Evolutionary conservation across 1,140 invertebrate species (phyloP).

Genomic region (Pectinophora gossypiella): DNA sequence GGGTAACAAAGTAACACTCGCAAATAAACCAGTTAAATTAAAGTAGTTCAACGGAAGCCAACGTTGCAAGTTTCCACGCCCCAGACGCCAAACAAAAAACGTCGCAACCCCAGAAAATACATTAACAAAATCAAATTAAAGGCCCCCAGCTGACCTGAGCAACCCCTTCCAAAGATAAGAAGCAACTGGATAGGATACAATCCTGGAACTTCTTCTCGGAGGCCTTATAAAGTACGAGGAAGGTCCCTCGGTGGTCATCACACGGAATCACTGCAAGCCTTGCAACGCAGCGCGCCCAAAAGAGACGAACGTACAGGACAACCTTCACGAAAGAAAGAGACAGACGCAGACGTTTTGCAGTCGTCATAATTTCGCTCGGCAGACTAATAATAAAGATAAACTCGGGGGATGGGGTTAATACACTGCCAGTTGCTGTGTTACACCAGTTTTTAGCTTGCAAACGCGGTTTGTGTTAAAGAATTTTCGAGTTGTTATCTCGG

Average conservation of each 20-base stretch:
- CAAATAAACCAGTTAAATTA: too few species aligned
- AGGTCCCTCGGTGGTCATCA: conserved; percentile 37
- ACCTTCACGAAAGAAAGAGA: conserved; percentile 17
- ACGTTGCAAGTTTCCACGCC: too few species aligned
- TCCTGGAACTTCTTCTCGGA: conserved; percentile 4
- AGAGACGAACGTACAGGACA: conserved; percentile 16
- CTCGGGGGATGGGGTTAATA: conserved; percentile 21
- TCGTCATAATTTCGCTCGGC: conserved; percentile 62
- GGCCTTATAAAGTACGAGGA: conserved; percentile 27
- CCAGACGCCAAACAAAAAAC: background rate
- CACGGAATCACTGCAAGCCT: conserved; percentile 44
- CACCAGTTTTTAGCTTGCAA: background rate
- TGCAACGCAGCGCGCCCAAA: conserved; percentile 29
- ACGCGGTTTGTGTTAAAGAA: background rate
- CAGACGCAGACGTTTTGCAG: conserved; percentile 43
- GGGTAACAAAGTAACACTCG: too few species aligned
- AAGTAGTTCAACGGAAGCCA: too few species aligned
- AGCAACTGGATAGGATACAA: background rate
- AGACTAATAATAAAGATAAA: conserved; percentile 66
- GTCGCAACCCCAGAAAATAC: background rate
- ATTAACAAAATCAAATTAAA: conserved; percentile 3
- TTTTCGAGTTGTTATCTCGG: background rate
- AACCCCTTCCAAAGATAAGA: background rate
- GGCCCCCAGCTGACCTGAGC: background rate
- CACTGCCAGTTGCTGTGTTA: background rate